Evolutionary conservation across 1,140 invertebrate genomes (phyloP).

Genomic region (Hestina assimilis): DNA sequence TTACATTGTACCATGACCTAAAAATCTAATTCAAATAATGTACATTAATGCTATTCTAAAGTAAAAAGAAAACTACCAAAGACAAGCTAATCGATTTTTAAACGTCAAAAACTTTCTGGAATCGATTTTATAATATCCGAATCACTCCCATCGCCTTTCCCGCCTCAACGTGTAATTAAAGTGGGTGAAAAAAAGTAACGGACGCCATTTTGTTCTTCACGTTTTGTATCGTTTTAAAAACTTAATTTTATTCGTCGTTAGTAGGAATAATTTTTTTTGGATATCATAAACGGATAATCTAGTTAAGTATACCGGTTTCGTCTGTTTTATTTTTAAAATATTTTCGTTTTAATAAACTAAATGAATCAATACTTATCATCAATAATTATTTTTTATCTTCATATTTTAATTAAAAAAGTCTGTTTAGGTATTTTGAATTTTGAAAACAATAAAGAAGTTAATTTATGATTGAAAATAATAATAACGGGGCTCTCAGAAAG

Average conservation of each 20-base stretch:
- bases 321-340: not conserved
- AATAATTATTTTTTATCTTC: not conserved
- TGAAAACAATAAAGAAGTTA: not conserved
- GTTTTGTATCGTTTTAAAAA: constrained; percentile 42
- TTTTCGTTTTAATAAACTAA: not conserved
- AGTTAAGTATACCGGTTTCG: constrained; percentile 8
- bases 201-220: constrained; percentile 46
- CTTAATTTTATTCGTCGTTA: constrained; percentile 55
- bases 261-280: constrained; percentile 35
- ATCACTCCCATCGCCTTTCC: constrained; percentile 29
- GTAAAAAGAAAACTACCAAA: constrained; percentile 6
- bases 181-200: constrained; percentile 34
- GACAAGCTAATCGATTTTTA: constrained; percentile 15
- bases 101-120: constrained; percentile 11
- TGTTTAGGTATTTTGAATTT: not conserved
- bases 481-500: too few species aligned
- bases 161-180: constrained; percentile 41
- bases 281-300: constrained; percentile 39
- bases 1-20: too few species aligned
- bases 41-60: not conserved
- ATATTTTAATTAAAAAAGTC: not conserved
- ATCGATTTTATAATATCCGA: constrained; percentile 28
- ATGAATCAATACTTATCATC: not conserved
- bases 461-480: not conserved
- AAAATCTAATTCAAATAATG: too few species aligned